Base-by-base conservation (phyloP, 2,113 vertebrate species). In the Ondatra zibethicus region DNA sequence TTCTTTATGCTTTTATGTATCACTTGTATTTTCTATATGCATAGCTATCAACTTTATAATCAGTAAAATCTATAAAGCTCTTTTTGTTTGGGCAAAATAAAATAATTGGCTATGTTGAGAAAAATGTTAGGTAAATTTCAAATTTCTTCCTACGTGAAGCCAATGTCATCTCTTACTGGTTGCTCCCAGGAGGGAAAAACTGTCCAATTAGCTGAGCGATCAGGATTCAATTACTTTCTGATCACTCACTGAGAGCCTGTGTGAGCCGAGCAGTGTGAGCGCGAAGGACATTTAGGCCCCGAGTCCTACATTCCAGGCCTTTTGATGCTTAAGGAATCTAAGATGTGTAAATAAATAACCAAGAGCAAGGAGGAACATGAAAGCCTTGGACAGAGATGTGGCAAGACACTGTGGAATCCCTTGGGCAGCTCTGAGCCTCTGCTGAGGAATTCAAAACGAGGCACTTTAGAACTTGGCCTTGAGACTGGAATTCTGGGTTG, bases 281-380 rank as follows among this genome's bases (percentile, higher is more conserved):
- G 25, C 14, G 14, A 94, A 96, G 95, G 95, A 95, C 10, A 0
- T 95, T 89, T 78, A 96, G 86, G 76, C 88, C 68, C 85, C 0
- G 9, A 58, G 81, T 78, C 68, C 72, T 39, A 39, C 75, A 36
- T 76, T 76, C 52, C 16, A 52, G 2, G 33, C n/a, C 84, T 89
- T 96, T 94, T 96, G 95, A 96, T 96, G 86, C 52, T 36, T 33
- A 92, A 96, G 91, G 47, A 94, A 36, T n/a, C 91, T 93, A 84
- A 96, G 93, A 96, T 95, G 94, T 92, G 94, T 96, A 97, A 97
- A 96, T 93, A 97, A 97, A 96, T 91, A 93, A 78, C 97, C 63
- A 77, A 93, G 88, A 96, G 91, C 95, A 70, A 97, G 58, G 81
- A 63, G 77, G 89, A 92, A 89, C 76, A 95, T 87, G 61, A 94